Base-by-base conservation (phyloP, 1,140 invertebrate genomes). In the Tenebrio molitor region DNA sequence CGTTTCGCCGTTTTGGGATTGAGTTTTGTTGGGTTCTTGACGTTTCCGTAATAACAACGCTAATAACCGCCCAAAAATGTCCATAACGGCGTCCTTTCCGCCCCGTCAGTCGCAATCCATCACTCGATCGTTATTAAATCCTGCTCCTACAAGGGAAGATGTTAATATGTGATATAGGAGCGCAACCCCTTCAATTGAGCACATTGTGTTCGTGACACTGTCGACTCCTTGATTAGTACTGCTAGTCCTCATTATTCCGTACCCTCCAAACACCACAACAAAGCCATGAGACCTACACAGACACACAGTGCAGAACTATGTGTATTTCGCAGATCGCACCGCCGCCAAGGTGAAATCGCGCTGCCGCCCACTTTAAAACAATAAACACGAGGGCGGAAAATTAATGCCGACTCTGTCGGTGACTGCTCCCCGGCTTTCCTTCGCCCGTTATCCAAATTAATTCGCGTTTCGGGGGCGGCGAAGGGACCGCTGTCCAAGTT, bases 101-200 rank as follows among this genome's bases (percentile, higher is more conserved):
- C 4, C 2, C n/a, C 36, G 12, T 12, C 36, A 12, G 12, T 39
- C 36, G n/a, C n/a, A 39, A 39, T 39, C n/a, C 3, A 12, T 39
- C 36, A 39, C 12, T 12, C 7, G 36, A 58, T 58, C 50, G 50
- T 58, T 58, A 58, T 58, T 58, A 58, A 58, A 58, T 58, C 50
- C 50, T 15, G 21, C 23, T 3, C 1, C 1, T 21, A 21, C 50
- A 58, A 23, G 50, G 50, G 50, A 58, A 58, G 50, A 58, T 58
- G 50, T 58, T 58, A 58, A 58, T 58, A 58, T 58, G 50, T 58
- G 50, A 58, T 58, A 58, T 58, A 58, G 50, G 50, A 58, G 50
- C 21, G 23, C 50, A 58, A 58, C 50, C 50, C 50, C 50, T 58
- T 58, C 50, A 58, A 58, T 58, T 29, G 50, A 33, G 50, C 50